These are phyloP conservation scores for Ascidia mentula DNA, from an alignment of 23 tunicate species.

Conservation along the genomic window DNA sequence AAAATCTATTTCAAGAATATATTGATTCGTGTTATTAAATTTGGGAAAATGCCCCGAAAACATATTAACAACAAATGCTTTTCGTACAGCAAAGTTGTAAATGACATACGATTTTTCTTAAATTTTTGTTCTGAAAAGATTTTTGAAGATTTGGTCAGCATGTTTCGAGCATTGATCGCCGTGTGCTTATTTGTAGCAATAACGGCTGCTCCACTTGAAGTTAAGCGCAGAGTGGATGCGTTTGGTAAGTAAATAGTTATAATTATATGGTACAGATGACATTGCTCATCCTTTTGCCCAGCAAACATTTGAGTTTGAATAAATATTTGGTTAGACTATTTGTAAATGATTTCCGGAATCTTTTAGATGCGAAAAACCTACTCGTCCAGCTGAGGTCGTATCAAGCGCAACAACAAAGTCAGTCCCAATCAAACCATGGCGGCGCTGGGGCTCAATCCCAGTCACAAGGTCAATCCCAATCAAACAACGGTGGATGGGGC, in stretches of 20 bases:
- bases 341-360: no score
- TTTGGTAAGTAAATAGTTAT: background rate
- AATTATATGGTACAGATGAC: background rate
- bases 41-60: no score
- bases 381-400: background rate
- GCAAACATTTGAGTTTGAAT: background rate
- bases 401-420: background rate
- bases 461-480: constrained; percentile 11
- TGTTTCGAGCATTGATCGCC: background rate
- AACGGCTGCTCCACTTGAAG: background rate
- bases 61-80: no score
- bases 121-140: no score
- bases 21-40: no score
- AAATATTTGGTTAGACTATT: background rate
- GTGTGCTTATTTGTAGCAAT: background rate
- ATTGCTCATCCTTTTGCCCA: no score
- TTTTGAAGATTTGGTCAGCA: no score
- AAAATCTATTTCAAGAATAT: no score
- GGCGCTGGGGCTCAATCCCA: constrained; percentile 12
- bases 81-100: no score
- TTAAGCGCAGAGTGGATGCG: background rate
- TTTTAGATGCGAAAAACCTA: background rate
- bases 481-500: background rate
- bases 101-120: no score
- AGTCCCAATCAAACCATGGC: constrained; percentile 11